Evolutionary conservation across 1,140 invertebrate genomes (phyloP).

Genomic region (Drosophila pachea): DNA sequence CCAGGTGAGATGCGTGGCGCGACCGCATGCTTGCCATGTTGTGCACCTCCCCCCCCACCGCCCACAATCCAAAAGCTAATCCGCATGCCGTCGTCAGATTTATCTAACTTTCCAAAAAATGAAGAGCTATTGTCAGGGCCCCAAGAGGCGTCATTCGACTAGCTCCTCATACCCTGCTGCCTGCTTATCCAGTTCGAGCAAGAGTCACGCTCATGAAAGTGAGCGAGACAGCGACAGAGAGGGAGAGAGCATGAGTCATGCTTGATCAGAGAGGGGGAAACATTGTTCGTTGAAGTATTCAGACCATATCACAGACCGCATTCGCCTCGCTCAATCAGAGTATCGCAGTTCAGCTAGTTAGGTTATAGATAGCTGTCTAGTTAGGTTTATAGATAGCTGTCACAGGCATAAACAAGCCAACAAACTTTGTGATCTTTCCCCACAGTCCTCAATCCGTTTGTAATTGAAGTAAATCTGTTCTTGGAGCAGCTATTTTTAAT

Average conservation of each 20-base stretch:
- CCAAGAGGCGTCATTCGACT: background rate
- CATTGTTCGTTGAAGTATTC: no score
- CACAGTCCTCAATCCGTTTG: background rate
- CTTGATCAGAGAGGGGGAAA: no score
- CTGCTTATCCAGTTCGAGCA: slow-evolving; percentile 7
- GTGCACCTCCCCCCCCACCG: background rate
- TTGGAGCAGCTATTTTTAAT: slow-evolving; percentile 52
- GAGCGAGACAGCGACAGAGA: no score
- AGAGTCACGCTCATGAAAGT: no score
- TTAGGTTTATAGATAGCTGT: background rate
- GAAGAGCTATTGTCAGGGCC: no score
- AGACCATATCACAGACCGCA: no score
- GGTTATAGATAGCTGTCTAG: background rate
- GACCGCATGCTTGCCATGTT: slow-evolving; percentile 20
- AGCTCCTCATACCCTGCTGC: slow-evolving; percentile 1
- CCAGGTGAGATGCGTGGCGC: slow-evolving; percentile 79
- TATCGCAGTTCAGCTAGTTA: no score
- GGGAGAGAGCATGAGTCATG: no score
- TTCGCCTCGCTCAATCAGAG: no score
- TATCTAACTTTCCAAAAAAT: slow-evolving; percentile 7
- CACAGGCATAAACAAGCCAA: no score
- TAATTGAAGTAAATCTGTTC: slow-evolving; percentile 27
- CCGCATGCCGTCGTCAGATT: slow-evolving; percentile 36
- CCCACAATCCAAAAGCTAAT: slow-evolving; percentile 14
- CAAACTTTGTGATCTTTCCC: background rate